Percentiles rank a stretch among this genome's conserved stretches.
Evolutionary conservation across 2,797 vertebrate species (phyloP).

Genomic region (Sciurus vulgaris): DNA sequence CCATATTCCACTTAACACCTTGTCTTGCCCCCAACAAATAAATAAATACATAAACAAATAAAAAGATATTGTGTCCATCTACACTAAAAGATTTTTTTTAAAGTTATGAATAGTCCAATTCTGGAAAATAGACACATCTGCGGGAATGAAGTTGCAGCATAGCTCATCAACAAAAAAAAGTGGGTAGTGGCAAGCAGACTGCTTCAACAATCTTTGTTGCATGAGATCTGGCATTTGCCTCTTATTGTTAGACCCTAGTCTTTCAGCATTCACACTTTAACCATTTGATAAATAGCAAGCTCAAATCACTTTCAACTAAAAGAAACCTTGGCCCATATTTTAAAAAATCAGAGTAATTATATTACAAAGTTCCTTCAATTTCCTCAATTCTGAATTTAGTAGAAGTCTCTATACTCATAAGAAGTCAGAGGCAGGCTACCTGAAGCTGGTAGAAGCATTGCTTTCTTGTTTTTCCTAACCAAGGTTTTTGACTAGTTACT

Average conservation of each 20-base stretch:
- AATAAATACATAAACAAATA: too few relatives aligned
- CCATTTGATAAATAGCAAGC: neutral
- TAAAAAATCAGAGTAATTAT: neutral
- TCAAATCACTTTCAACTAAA: neutral
- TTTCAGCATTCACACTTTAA: neutral
- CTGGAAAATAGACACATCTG: neutral
- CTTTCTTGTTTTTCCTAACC: constrained; percentile 1
- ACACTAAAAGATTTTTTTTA: too few relatives aligned
- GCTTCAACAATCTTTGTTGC: neutral
- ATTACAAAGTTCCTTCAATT: neutral
- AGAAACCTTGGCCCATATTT: neutral
- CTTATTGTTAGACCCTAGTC: neutral
- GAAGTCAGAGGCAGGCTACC: neutral
- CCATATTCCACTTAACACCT: neutral
- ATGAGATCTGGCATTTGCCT: neutral
- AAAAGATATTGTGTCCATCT: too few relatives aligned
- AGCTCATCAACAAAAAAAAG: neutral
- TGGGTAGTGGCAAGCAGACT: neutral
- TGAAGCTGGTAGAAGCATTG: neutral
- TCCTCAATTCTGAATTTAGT: neutral
- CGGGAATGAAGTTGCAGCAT: neutral
- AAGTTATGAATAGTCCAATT: neutral
- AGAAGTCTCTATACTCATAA: neutral
- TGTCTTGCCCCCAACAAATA: neutral
- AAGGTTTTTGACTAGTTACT: neutral